phyloP scores from a whole-genome alignment of 1,140 invertebrate genomes.

The Magallana gigas region DNA sequence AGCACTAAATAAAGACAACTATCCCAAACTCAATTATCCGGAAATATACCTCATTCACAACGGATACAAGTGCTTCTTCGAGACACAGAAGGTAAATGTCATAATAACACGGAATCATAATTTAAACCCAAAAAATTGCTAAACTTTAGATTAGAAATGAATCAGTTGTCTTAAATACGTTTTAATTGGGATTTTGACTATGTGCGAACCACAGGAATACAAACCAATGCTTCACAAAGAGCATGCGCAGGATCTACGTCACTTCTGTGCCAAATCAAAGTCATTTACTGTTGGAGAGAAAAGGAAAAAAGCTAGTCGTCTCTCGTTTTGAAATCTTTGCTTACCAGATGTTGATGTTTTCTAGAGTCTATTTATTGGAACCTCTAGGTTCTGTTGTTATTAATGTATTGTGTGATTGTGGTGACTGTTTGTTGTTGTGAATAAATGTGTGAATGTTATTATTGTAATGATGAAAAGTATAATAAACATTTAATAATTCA shows the following conservation, averaged over 20 bases:
- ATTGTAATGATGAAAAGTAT: not conserved
- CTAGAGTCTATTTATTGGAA: constrained; percentile 18
- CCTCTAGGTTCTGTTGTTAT: not conserved
- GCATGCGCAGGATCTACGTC: constrained; percentile 85
- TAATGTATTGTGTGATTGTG: constrained; percentile 9
- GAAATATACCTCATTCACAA: constrained; percentile 96
- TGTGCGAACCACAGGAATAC: constrained; percentile 89
- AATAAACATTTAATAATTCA: not conserved
- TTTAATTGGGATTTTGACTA: constrained; percentile 67
- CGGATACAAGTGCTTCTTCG: constrained; percentile 94
- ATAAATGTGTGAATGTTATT: not conserved
- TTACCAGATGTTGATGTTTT: not conserved
- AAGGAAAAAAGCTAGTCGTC: constrained; percentile 14
- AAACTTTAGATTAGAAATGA: too few species aligned
- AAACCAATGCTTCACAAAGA: constrained; percentile 88
- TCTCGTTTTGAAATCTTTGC: not conserved
- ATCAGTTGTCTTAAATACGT: not conserved
- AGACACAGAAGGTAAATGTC: constrained; percentile 79
- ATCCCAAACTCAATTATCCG: constrained; percentile 93
- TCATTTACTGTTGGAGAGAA: constrained; percentile 79
- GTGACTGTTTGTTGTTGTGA: too few species aligned
- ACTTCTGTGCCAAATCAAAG: constrained; percentile 89
- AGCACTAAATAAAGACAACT: constrained; percentile 87
- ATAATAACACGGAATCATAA: too few species aligned
- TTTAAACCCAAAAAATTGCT: too few species aligned